Evolutionary conservation across 2,113 vertebrate species (phyloP), one percentile per base, ranked within the genome.

Genomic region (Myrmecophaga tridactyla): DNA sequence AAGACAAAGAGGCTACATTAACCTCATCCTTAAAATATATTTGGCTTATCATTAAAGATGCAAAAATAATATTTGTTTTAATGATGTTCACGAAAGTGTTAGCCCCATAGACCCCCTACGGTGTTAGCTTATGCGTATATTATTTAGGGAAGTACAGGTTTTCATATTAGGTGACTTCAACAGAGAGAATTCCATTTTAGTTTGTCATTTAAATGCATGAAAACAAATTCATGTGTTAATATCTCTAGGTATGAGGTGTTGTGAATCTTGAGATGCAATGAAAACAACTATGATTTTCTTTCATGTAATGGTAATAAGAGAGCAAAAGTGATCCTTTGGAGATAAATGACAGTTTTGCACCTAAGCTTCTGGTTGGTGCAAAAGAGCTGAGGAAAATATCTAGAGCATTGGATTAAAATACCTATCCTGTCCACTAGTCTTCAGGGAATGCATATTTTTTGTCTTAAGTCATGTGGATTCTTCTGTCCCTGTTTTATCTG

Each of bases 161-260:
- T 94, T 51, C 18, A 56, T 88, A 87, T 58, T 85, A 63, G 20
- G 75, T 88, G 17, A 72, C 77, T 95, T 72, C 53, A 81, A 73
- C 14, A 72, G 34, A 85, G 39, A 69, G 34, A 15, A 17, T 36
- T 82, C 14, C 83, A 46, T 78, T 94, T 92, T 85, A 81, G 67
- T 78, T 78, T 93, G 86, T 84, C 89, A 93, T 86, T 96, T 93
- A 96, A 95, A 86, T 97, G 96, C 73, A 91, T 95, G 82, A 76
- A n/a, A 94, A 60, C 51, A 63, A 90, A 94, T 90, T 80, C 69
- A 46, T 78, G 51, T 21, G 56, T 72, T 91, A 29, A 9, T 56
- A 89, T 62, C 84, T 94, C 51, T 58, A 70, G 17, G 82, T 80
- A 56, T 56, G 53, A 53, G 67, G 72, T 15, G n/a, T 85, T 84